Conservation (phyloP, 1,140 invertebrate species). For the Drosophila eugracilis region DNA sequence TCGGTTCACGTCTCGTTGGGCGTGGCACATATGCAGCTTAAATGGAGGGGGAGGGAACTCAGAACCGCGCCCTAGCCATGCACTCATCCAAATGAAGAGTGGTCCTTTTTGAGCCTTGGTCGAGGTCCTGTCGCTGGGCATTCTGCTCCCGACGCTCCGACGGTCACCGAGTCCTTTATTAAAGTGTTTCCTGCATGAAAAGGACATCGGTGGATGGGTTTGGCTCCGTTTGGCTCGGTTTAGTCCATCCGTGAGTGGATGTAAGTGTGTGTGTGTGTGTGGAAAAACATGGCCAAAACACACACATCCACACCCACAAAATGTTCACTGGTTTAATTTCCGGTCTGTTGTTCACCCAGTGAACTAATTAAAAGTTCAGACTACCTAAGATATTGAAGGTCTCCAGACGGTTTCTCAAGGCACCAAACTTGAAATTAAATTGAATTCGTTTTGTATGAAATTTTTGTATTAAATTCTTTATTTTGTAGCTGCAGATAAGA, state of each 20-base stretch:
- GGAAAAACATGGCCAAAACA: slow-evolving; percentile 29
- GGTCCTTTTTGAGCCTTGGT: slow-evolving; percentile 15
- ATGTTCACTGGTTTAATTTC: slow-evolving; percentile 76
- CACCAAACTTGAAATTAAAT: slow-evolving; percentile 28
- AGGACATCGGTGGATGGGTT: slow-evolving; percentile 23
- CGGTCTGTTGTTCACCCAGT: slow-evolving; percentile 70
- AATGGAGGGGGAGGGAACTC: too few relatives aligned
- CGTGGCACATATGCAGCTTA: neutral
- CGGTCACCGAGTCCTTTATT: slow-evolving; percentile 36
- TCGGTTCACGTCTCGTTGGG: slow-evolving; percentile 26
- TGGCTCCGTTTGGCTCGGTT: neutral
- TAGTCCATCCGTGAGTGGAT: slow-evolving; percentile 1
- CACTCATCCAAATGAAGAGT: slow-evolving; percentile 43
- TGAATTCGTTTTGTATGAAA: neutral
- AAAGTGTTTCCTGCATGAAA: slow-evolving; percentile 50
- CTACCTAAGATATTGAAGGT: slow-evolving; percentile 62
- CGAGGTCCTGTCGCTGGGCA: slow-evolving; percentile 17
- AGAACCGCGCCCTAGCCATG: slow-evolving; percentile 10
- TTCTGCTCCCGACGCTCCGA: slow-evolving; percentile 3
- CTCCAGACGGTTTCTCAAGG: slow-evolving; percentile 43
- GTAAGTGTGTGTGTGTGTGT: slow-evolving; percentile 18
- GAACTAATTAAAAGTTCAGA: slow-evolving; percentile 81
- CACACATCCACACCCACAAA: slow-evolving; percentile 34
- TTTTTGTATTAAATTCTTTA: neutral
- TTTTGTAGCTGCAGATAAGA: too few relatives aligned